Evolutionary conservation across 1,140 invertebrate species (phyloP), one percentile per base, ranked within the genome.

Genomic region (Epicauta chinensis): DNA sequence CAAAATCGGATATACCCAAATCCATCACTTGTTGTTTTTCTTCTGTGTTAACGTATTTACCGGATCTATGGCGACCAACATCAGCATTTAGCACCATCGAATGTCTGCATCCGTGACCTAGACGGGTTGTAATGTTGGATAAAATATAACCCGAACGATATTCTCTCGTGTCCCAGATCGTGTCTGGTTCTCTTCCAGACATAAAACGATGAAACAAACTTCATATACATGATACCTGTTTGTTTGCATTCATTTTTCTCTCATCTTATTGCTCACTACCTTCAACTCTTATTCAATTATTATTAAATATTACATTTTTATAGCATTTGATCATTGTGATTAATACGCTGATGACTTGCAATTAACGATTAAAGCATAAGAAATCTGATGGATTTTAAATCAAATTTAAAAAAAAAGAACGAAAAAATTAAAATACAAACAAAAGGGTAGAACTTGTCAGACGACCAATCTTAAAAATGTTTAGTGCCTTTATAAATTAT

Each of bases 141-240:
- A 23, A 23, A 51, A 46, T 53, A 23, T 40, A 46, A 53, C 43
- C 36, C 51, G 31, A 53, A 53, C 43, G 37, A 30, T 23, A 23
- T 23, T 23, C 23, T 5, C 7, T 50, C 46, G n/a, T 46, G 51
- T 53, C 43, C 51, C 42, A 53, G 51, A 46, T 47, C 51, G 46
- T 35, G 50, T 51, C 50, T 53, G 51, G 51, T 3, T 23, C 39
- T 34, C 35, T 47, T n/a, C 51, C 51, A 53, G 51, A 53, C 51
- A 53, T 53, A 53, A 53, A 53, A 53, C 51, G 51, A 53, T 53
- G 51, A 53, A 53, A 53, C 51, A 53, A 53, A 46, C 42, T 53
- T 38, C n/a, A n/a, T 23, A 23, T 23, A 23, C 23, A 23, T 2
- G 23, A 23, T 23, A 5, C 23, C 7, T 23, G 23, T 23, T 23